A percentile compares a stretch with the other conserved stretches of the same genome.
These are phyloP conservation scores for Coelopa frigida DNA, from an alignment of 1,140 invertebrate species.

Conservation along the genomic window DNA sequence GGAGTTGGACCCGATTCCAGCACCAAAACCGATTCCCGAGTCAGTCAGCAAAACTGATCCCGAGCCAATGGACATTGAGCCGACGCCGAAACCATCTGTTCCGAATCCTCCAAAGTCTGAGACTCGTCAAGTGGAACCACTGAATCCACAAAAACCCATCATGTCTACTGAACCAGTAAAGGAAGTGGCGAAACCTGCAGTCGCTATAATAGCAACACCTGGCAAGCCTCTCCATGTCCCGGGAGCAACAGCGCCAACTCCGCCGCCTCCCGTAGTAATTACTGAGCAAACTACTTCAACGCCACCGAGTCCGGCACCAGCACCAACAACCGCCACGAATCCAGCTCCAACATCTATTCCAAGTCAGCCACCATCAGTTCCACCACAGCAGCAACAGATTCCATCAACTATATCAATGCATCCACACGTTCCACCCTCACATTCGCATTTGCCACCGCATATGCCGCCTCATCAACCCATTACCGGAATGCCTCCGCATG, in stretches of 20 bases:
- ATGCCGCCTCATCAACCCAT: slow-evolving; percentile 43
- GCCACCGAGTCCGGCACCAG: slow-evolving; percentile 17
- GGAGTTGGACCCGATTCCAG: neutral
- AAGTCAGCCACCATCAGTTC: slow-evolving; percentile 1
- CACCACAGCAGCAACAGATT: slow-evolving; percentile 15
- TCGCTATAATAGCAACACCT: neutral
- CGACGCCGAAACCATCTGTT: slow-evolving; percentile 33
- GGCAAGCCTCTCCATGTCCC: slow-evolving; percentile 17
- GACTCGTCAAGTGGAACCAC: neutral
- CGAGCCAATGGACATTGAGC: slow-evolving; percentile 43
- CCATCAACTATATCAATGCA: slow-evolving; percentile 28
- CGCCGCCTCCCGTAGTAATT: slow-evolving; percentile 16
- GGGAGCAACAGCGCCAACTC: slow-evolving; percentile 14
- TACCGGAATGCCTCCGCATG: slow-evolving; percentile 49
- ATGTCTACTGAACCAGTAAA: neutral
- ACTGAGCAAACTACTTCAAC: slow-evolving; percentile 17
- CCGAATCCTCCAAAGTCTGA: slow-evolving; percentile 23
- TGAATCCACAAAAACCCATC: neutral
- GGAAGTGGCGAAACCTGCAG: slow-evolving; percentile 5
- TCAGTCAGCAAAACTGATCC: slow-evolving; percentile 36
- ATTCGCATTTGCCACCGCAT: slow-evolving; percentile 37
- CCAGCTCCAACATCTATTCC: slow-evolving; percentile 24
- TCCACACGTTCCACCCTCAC: slow-evolving; percentile 38
- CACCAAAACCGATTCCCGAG: slow-evolving; percentile 18
- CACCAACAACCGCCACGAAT: slow-evolving; percentile 1